These are phyloP conservation scores for Antechinus stuartii DNA, from an alignment of 2,113 vertebrate species.

Conservation along the genomic window DNA sequence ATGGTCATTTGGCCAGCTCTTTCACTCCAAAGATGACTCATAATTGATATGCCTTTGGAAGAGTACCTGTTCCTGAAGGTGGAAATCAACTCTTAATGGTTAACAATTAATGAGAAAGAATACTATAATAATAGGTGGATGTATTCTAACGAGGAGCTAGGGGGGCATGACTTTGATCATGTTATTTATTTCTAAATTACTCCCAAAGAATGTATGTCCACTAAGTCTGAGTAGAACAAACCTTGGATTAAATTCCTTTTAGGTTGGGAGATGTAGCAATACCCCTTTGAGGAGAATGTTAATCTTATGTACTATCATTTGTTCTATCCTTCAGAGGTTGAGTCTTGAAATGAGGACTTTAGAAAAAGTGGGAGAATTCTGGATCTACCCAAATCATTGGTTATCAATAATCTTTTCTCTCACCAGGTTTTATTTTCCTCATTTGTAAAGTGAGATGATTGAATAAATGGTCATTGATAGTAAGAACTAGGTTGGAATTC, in stretches of 20 bases:
- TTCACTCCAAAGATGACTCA: neutral
- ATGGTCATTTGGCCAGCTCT: neutral
- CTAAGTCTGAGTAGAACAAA: neutral
- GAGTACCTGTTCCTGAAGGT: neutral
- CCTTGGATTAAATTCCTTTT: neutral
- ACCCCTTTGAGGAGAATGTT: neutral
- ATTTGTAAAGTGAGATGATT: neutral
- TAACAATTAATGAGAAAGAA: neutral
- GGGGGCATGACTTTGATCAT: neutral
- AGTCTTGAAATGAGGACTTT: too few relatives aligned
- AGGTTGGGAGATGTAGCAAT: neutral
- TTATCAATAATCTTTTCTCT: neutral
- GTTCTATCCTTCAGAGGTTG: neutral
- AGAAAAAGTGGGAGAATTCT: neutral
- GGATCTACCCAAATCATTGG: neutral
- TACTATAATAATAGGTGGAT: neutral
- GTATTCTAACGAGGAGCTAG: too few relatives aligned
- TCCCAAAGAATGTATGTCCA: too few relatives aligned
- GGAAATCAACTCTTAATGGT: neutral
- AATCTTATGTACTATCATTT: neutral
- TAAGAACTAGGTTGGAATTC: neutral
- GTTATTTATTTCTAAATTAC: neutral
- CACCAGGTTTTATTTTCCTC: neutral
- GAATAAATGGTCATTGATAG: neutral
- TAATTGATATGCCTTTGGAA: neutral